Base-by-base conservation (phyloP, 2,113 vertebrate species). In the Mesembrinibis cayennensis region DNA sequence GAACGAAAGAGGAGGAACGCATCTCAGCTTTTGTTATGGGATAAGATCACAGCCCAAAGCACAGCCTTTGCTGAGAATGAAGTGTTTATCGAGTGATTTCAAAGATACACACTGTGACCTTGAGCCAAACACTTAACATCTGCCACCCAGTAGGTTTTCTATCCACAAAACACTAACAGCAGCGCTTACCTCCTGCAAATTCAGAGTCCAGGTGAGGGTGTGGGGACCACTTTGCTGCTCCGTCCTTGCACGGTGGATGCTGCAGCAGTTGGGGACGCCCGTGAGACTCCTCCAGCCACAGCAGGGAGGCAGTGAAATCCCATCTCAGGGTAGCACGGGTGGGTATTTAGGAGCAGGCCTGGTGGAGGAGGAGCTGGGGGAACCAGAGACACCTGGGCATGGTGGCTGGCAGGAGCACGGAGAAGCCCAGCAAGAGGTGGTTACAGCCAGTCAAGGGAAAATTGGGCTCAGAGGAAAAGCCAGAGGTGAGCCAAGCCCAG, bases 11-110 rank as follows among this genome's bases (percentile, higher is more conserved):
- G 32, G 30, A 91, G 11, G 42, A 87, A 16, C 0, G 0, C 10
- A 66, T 59, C 74, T 49, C 69, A 72, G 84, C 19, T 47, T 91
- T 85, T 62, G 42, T 67, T 77, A 25, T 2, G 59, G 89, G 84
- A 78, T 87, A 93, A 95, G 74, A 95, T 90, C 96, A 80, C 55
- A 95, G 89, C 73, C 93, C 61, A 53, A 63, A 92, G 89, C 87
- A 40, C n/a, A 69, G 58, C 66, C 55, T 91, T 80, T 73, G 67
- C 87, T 22, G 27, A 72, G 77, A 85, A 80, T 47, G 6, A 78
- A 95, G 72, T 22, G 53, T 86, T 97, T 95, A 86, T 88, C 93
- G 55, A 82, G 42, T 30, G 29, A 90, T 82, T 91, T 94, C 62
- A 56, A 71, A 93, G 84, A 87, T 34, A 65, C 6, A 5, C 2